A percentile compares a stretch with the other conserved stretches of the same genome.
These are phyloP conservation scores for Ceryle rudis DNA, from an alignment of 2,797 vertebrate species.

Conservation along the genomic window DNA sequence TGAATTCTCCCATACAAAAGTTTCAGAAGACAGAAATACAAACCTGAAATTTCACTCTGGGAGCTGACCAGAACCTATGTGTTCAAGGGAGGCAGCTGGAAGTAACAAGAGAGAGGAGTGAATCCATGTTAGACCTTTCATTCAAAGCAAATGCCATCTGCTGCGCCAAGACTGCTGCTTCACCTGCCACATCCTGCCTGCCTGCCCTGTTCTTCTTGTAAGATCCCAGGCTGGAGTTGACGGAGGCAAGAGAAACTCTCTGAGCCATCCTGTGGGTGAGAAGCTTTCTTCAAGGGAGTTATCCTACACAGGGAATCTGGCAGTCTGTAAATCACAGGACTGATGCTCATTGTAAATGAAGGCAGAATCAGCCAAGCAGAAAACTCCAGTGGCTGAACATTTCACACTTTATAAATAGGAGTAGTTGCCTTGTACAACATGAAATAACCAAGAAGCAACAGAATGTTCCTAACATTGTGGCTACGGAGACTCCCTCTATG, in stretches of 20 bases:
- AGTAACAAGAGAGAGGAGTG: neutral
- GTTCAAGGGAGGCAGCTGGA: neutral
- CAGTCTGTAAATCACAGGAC: conserved; percentile 30
- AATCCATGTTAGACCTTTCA: neutral
- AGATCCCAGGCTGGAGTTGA: neutral
- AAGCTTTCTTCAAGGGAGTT: conserved; percentile 12
- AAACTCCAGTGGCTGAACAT: conserved; percentile 13
- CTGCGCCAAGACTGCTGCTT: neutral
- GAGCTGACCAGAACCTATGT: neutral
- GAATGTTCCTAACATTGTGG: neutral
- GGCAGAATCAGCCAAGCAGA: conserved; percentile 22
- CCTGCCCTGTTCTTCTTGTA: neutral
- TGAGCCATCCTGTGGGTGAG: neutral
- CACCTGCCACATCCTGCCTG: neutral
- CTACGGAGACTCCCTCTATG: neutral
- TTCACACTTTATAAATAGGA: neutral
- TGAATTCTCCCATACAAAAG: neutral
- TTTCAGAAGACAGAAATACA: neutral
- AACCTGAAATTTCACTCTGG: neutral
- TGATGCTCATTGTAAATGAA: conserved; percentile 38
- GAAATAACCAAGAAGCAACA: conserved; percentile 1
- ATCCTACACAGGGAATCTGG: neutral
- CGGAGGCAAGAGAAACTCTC: neutral
- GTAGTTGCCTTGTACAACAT: neutral
- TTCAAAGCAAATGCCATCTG: neutral